phyloP scores from a whole-genome alignment of 2,888 invertebrate species.

The Hecatera dysodea region DNA sequence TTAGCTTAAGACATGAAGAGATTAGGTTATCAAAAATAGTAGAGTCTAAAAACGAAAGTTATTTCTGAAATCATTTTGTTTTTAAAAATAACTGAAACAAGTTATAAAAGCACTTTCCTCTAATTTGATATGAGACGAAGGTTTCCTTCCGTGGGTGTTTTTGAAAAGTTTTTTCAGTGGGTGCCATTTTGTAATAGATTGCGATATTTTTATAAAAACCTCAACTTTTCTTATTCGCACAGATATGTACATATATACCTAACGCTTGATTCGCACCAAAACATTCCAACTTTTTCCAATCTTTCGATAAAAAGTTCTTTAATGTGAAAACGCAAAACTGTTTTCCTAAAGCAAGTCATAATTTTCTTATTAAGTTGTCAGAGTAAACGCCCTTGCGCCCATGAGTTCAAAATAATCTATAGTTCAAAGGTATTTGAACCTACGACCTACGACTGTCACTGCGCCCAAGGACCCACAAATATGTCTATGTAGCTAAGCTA shows the following conservation, averaged over 20 bases:
- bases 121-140: slow-evolving; percentile 21
- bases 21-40: background rate
- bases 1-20: too few relatives aligned
- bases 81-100: background rate
- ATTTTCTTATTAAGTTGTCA: slow-evolving; percentile 21
- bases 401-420: slow-evolving; percentile 40
- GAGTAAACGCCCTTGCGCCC: slow-evolving; percentile 38
- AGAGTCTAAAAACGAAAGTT: background rate
- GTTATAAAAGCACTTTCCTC: slow-evolving; percentile 14
- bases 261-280: background rate
- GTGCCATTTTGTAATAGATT: background rate
- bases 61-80: slow-evolving; percentile 2
- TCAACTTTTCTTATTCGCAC: too few relatives aligned
- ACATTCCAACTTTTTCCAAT: background rate
- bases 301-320: background rate
- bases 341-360: background rate
- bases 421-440: slow-evolving; percentile 57
- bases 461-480: slow-evolving; percentile 13
- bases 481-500: background rate
- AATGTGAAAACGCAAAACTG: slow-evolving; percentile 1
- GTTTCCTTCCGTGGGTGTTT: background rate
- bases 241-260: background rate
- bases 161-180: background rate
- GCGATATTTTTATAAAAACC: background rate
- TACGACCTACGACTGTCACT: slow-evolving; percentile 27